A percentile compares a stretch with the other conserved stretches of the same genome.
Conservation (phyloP, 2,113 vertebrate genomes). For the Corvus cornix region DNA sequence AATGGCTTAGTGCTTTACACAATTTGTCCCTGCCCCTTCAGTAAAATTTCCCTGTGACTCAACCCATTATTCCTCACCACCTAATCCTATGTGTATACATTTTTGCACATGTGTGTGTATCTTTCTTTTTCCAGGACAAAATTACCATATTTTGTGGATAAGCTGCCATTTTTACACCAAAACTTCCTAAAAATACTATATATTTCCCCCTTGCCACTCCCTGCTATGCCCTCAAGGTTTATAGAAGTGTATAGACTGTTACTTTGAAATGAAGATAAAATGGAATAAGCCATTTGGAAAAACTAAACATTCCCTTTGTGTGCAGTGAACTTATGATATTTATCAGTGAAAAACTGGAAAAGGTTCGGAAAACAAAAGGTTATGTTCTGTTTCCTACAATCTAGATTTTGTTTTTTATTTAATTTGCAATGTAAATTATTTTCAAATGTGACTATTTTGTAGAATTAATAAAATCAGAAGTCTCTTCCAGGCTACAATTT, state of each 20-base stretch:
- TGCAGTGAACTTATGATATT: not conserved
- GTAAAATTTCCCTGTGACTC: not conserved
- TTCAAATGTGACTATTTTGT: not conserved
- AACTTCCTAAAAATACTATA: not conserved
- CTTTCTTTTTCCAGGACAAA: not conserved
- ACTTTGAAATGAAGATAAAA: not conserved
- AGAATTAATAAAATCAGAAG: not conserved
- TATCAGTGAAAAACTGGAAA: not conserved
- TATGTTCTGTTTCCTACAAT: not conserved
- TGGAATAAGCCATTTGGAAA: not conserved
- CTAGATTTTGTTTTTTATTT: not conserved
- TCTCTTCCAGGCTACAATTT: not conserved
- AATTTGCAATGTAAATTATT: not conserved
- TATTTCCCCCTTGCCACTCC: accelerated
- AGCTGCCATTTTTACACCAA: not conserved
- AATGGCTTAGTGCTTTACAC: not conserved
- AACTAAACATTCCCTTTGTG: not conserved
- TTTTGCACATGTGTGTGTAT: no score
- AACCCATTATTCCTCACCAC: not conserved
- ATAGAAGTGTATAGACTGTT: not conserved
- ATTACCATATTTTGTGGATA: not conserved
- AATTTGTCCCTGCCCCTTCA: not conserved
- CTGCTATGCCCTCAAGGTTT: not conserved
- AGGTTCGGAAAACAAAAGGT: not conserved
- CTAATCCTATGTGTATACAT: not conserved